A percentile compares a stretch with the other conserved stretches of the same genome.
Conservation (phyloP, 2,797 vertebrate species). For the Anguilla pacifica region DNA sequence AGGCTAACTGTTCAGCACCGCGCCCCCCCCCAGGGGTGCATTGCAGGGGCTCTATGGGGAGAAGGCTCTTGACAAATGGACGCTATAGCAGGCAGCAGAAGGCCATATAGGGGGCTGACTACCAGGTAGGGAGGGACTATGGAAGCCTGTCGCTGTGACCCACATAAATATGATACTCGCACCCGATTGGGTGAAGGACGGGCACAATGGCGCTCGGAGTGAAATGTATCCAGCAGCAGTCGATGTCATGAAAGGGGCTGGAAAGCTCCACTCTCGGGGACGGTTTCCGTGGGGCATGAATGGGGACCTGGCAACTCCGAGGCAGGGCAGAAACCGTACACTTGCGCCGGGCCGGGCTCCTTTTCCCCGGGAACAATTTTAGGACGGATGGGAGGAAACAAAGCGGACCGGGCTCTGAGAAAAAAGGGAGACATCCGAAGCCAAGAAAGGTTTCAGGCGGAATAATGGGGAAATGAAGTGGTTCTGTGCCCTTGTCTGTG, state of each 20-base stretch:
- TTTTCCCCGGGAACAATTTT: not conserved
- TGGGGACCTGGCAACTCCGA: not conserved
- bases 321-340: not conserved
- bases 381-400: not conserved
- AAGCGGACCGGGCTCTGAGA: not conserved
- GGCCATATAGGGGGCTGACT: slow-evolving; percentile 11
- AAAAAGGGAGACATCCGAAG: not conserved
- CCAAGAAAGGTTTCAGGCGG: not conserved
- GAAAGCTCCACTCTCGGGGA: not conserved
- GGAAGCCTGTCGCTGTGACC: slow-evolving; percentile 32
- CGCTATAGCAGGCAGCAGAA: slow-evolving; percentile 29
- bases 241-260: not conserved
- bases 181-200: slow-evolving; percentile 23
- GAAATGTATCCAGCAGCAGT: slow-evolving; percentile 4
- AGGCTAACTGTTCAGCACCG: not conserved
- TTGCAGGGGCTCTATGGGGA: slow-evolving; percentile 24
- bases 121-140: slow-evolving; percentile 22
- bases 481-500: not conserved
- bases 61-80: slow-evolving; percentile 25
- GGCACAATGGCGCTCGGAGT: not conserved
- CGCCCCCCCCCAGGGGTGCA: slow-evolving; percentile 15
- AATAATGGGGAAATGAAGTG: not conserved
- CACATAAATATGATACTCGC: slow-evolving; percentile 28
- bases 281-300: not conserved
- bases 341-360: not conserved